phyloP scores from a whole-genome alignment of 2,113 vertebrate genomes.

The Isichthys henryi region DNA sequence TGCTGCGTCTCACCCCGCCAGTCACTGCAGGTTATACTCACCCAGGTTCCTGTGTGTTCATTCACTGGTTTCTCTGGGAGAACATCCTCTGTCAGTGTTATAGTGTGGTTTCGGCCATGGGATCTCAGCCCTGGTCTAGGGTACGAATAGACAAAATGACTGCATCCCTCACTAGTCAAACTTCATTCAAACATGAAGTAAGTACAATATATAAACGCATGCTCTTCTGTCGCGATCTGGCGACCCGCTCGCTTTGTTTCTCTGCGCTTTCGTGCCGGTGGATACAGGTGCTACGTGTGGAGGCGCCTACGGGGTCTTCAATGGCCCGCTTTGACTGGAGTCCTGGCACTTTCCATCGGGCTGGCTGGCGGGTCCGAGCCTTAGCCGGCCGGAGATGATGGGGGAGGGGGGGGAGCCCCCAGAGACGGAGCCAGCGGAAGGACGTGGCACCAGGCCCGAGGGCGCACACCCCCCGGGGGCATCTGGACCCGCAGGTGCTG shows the following conservation, averaged over 20 bases:
- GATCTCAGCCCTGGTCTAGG: background rate
- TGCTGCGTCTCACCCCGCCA: background rate
- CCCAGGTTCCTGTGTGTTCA: background rate
- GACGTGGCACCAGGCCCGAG: background rate
- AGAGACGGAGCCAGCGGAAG: background rate
- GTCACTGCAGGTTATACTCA: background rate
- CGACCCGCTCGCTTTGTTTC: background rate
- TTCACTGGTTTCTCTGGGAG: background rate
- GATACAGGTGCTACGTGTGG: background rate
- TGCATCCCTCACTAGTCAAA: background rate
- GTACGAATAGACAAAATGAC: background rate
- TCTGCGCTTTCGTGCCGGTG: background rate
- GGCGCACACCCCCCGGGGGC: background rate
- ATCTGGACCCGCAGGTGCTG: constrained; percentile 1
- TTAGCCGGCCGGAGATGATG: background rate
- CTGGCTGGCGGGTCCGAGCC: background rate
- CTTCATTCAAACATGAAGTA: background rate
- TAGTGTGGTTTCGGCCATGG: background rate
- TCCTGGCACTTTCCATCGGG: background rate
- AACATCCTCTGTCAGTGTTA: background rate
- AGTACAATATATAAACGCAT: background rate
- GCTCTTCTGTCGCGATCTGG: background rate
- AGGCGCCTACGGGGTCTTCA: background rate
- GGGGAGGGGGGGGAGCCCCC: background rate
- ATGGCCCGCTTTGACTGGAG: background rate